Conservation (phyloP, 2,888 invertebrate species). For the Norana najaformis region DNA sequence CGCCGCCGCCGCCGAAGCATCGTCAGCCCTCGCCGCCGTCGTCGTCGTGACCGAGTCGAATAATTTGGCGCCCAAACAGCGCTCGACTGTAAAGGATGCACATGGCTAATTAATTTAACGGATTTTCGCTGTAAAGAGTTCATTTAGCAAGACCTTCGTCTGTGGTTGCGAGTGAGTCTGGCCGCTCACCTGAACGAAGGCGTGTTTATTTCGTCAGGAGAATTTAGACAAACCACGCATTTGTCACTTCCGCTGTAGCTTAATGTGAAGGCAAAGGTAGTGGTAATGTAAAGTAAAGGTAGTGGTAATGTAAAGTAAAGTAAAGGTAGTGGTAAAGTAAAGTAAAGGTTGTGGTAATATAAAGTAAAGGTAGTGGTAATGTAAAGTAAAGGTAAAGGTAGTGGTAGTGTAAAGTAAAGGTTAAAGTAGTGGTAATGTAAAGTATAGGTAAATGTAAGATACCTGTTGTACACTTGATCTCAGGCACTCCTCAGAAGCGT, state of each 20-base stretch:
- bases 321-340: not conserved
- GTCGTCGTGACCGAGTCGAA: conserved; percentile 18
- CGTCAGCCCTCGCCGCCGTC: not conserved
- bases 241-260: not conserved
- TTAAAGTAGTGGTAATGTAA: too few species aligned
- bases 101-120: conserved; percentile 22
- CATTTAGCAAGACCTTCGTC: not conserved
- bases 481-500: too few species aligned
- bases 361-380: not conserved
- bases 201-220: not conserved
- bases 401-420: not conserved
- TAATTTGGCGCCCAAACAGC: not conserved
- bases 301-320: too few species aligned
- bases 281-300: not conserved
- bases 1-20: not conserved
- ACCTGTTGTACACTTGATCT: too few species aligned
- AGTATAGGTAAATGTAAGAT: too few species aligned
- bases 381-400: not conserved
- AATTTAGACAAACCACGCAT: not conserved
- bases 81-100: not conserved
- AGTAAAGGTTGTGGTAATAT: not conserved
- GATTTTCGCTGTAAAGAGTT: conserved; percentile 18
- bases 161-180: not conserved
- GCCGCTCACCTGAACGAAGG: not conserved
- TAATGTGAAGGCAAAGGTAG: not conserved